Conservation (phyloP, 1,140 invertebrate genomes). For the Drosophila pseudoobscura region DNA sequence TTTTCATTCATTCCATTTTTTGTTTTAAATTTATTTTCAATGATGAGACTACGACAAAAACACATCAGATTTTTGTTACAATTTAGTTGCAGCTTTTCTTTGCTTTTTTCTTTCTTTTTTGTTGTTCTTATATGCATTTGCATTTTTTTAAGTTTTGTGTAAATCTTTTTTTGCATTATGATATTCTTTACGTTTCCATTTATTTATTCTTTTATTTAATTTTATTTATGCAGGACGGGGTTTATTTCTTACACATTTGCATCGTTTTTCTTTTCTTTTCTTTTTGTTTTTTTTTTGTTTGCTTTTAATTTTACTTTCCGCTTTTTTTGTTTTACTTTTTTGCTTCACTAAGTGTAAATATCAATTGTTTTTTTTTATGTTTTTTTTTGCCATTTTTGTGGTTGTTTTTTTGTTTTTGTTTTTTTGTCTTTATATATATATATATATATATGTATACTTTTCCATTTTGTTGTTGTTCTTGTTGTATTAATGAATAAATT, state of each 20-base stretch:
- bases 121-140: conserved; percentile 25
- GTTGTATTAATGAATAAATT: conserved; percentile 77
- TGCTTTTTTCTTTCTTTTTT: conserved; percentile 12
- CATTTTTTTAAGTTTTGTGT: conserved; percentile 62
- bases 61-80: conserved; percentile 61
- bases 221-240: conserved; percentile 83
- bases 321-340: conserved; percentile 58
- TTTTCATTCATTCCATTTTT: conserved; percentile 25
- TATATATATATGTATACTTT: conserved; percentile 70
- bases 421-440: conserved; percentile 46
- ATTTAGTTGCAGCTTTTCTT: conserved; percentile 37
- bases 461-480: conserved; percentile 50
- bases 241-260: conserved; percentile 83
- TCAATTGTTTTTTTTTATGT: conserved; percentile 70
- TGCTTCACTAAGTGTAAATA: conserved; percentile 82
- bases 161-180: conserved; percentile 73
- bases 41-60: conserved; percentile 67
- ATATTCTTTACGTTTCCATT: conserved; percentile 66
- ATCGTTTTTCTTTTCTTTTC: conserved; percentile 60
- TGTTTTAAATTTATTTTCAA: conserved; percentile 39
- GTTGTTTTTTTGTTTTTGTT: conserved; percentile 38
- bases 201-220: conserved; percentile 75
- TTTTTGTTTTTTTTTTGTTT: conserved; percentile 49
- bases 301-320: conserved; percentile 46
- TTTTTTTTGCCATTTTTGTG: conserved; percentile 43